A percentile compares a stretch with the other conserved stretches of the same genome.
Evolutionary conservation across 2,888 invertebrate genomes (phyloP).

Genomic region (Chalcosyrphus nemorum): DNA sequence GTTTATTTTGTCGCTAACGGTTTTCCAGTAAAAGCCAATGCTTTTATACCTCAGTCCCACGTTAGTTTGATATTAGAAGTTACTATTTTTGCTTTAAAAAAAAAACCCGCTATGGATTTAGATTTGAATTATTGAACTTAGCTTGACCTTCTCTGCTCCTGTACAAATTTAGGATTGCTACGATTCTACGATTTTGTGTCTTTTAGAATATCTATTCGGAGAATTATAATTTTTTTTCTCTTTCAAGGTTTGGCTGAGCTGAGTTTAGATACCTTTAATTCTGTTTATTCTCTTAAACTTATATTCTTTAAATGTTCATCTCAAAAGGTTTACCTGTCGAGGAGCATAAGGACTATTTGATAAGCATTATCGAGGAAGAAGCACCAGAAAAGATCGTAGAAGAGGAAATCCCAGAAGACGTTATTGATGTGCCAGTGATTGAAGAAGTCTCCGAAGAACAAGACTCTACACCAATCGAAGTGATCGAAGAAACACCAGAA

Average conservation of each 20-base stretch:
- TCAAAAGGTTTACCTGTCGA: conserved; percentile 77
- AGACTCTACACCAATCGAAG: conserved; percentile 78
- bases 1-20: not conserved
- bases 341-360: conserved; percentile 81
- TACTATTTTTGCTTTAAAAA: conserved; percentile 24
- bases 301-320: conserved; percentile 27
- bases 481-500: conserved; percentile 77
- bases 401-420: conserved; percentile 77
- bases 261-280: conserved; percentile 10
- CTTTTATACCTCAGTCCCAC: not conserved
- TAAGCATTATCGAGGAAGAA: conserved; percentile 81
- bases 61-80: conserved; percentile 9
- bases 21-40: not conserved
- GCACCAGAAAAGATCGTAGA: conserved; percentile 79
- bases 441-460: conserved; percentile 77
- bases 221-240: conserved; percentile 4
- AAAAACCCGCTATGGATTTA: conserved; percentile 10
- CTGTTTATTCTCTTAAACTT: conserved; percentile 4
- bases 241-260: conserved; percentile 54
- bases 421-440: conserved; percentile 76
- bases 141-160: conserved; percentile 43
- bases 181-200: not conserved
- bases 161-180: conserved; percentile 39
- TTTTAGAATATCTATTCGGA: conserved; percentile 6
- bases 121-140: not conserved